phyloP scores from a whole-genome alignment of 2,113 vertebrate genomes.

The Callipepla squamata region DNA sequence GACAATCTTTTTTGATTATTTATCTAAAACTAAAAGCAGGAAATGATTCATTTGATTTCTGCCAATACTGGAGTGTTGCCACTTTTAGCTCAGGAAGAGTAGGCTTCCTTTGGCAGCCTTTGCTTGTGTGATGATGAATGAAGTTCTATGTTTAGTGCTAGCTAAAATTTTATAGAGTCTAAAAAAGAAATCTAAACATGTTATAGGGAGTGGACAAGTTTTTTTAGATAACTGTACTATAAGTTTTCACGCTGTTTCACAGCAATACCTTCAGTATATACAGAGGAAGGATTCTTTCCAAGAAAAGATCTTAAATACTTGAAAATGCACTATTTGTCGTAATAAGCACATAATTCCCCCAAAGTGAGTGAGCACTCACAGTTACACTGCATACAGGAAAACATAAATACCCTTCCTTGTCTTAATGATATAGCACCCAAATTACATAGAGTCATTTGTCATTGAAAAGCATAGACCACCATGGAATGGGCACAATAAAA shows the following conservation, averaged over 20 bases:
- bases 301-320: conserved; percentile 35
- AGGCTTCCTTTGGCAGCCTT: conserved; percentile 87
- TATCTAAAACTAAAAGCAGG: conserved; percentile 86
- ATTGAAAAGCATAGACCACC: conserved; percentile 46
- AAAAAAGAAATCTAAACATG: conserved; percentile 83
- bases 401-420: conserved; percentile 50
- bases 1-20: conserved; percentile 87
- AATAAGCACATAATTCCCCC: conserved; percentile 32
- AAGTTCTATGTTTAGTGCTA: conserved; percentile 91
- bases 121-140: conserved; percentile 91
- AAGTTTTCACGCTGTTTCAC: conserved; percentile 61
- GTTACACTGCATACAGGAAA: conserved; percentile 35
- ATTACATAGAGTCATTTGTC: conserved; percentile 43
- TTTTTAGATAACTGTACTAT: conserved; percentile 72
- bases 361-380: neutral
- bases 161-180: conserved; percentile 86
- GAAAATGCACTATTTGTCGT: conserved; percentile 52
- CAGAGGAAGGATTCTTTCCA: conserved; percentile 6
- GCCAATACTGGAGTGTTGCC: conserved; percentile 88
- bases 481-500: conserved; percentile 26
- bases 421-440: conserved; percentile 54
- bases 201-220: conserved; percentile 65
- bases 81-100: conserved; percentile 90
- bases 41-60: conserved; percentile 92
- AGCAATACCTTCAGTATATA: conserved; percentile 65